A percentile compares a stretch with the other conserved stretches of the same genome.
phyloP scores from a whole-genome alignment of 2,797 vertebrate species.

The Nannoperca obscura region DNA sequence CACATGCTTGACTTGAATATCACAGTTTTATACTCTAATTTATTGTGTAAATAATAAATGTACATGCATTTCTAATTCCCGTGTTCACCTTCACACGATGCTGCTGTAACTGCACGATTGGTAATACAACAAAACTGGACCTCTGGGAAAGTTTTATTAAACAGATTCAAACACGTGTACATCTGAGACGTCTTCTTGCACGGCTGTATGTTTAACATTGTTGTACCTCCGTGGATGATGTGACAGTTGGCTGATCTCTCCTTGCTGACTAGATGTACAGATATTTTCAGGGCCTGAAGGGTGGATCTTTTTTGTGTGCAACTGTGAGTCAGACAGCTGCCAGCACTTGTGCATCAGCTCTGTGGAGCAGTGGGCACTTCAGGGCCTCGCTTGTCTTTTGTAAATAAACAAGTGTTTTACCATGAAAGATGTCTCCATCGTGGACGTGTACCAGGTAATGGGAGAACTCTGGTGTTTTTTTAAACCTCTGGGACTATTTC shows the following conservation, averaged over 20 bases:
- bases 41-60: constrained; percentile 78
- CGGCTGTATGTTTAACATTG: neutral
- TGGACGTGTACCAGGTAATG: no score
- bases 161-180: constrained; percentile 50
- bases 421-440: neutral
- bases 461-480: no score
- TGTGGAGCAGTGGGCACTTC: neutral
- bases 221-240: neutral
- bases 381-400: constrained; percentile 6
- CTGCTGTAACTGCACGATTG: constrained; percentile 51
- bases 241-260: neutral
- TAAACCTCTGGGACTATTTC: no score
- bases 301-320: neutral
- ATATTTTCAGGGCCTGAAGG: neutral
- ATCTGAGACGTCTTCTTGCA: constrained; percentile 12
- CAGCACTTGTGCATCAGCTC: constrained; percentile 9
- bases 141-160: constrained; percentile 75
- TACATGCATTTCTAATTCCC: constrained; percentile 65
- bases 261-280: neutral
- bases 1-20: constrained; percentile 64
- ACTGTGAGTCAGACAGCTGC: constrained; percentile 42
- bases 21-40: constrained; percentile 76
- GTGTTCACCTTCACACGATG: constrained; percentile 37
- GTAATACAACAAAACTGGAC: constrained; percentile 44
- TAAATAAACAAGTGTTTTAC: constrained; percentile 18